These are phyloP conservation scores for Paedocypris micromegethes DNA, from an alignment of 2,797 vertebrate species.

Conservation along the genomic window DNA sequence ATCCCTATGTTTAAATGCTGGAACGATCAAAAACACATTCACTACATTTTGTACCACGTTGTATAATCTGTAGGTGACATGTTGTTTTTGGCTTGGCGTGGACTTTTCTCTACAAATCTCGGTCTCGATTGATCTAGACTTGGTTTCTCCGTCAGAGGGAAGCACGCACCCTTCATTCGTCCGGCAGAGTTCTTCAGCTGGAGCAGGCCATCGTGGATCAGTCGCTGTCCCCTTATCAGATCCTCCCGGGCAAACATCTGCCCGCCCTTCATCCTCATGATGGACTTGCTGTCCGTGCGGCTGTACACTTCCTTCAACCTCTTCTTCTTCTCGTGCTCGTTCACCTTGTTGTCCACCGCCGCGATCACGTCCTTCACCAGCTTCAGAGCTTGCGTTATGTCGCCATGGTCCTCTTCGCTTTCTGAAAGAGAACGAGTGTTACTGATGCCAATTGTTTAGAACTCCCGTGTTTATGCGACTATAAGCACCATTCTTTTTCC, in stretches of 20 bases:
- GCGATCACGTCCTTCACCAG: constrained; percentile 82
- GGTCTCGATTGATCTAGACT: background rate
- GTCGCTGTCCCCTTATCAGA: constrained; percentile 73
- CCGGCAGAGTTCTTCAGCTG: constrained; percentile 77
- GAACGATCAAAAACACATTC: too few species aligned
- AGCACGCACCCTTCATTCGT: constrained; percentile 76
- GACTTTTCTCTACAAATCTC: too few species aligned
- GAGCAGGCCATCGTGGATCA: constrained; percentile 80
- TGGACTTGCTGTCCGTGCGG: constrained; percentile 88
- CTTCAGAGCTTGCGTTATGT: constrained; percentile 72
- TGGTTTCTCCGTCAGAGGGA: background rate
- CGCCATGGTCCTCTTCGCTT: constrained; percentile 73
- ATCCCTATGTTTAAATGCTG: too few species aligned
- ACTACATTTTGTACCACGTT: too few species aligned
- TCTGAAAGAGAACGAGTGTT: constrained; percentile 59
- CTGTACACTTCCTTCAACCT: constrained; percentile 81
- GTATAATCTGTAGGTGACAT: too few species aligned
- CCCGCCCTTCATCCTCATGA: constrained; percentile 91
- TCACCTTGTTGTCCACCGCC: constrained; percentile 82
- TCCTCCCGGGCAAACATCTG: constrained; percentile 94
- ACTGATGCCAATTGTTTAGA: background rate
- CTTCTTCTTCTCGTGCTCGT: constrained; percentile 83
- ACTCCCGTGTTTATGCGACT: too few species aligned
- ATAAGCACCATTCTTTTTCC: too few species aligned
- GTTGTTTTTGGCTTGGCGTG: too few species aligned